These are phyloP conservation scores for Baccha elongata DNA, from an alignment of 2,888 invertebrate genomes.

Conservation along the genomic window DNA sequence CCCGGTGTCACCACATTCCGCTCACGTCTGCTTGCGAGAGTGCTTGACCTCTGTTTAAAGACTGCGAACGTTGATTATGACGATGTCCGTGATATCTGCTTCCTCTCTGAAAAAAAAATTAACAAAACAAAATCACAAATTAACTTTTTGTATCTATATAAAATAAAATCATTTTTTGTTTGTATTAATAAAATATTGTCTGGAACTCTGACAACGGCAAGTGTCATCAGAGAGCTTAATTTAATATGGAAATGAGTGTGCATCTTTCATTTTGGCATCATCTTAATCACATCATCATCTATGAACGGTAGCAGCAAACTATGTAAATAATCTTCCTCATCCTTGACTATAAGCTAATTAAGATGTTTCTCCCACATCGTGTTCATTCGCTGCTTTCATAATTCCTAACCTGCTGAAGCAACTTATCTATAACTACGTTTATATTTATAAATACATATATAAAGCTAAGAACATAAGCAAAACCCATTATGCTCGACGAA, in stretches of 20 bases:
- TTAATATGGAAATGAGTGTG: conserved; percentile 34
- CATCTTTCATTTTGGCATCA: conserved; percentile 42
- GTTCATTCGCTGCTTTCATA: conserved; percentile 39
- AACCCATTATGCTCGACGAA: conserved; percentile 47
- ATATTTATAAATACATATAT: not conserved
- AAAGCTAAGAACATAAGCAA: conserved; percentile 39
- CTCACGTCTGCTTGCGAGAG: conserved; percentile 86
- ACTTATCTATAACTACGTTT: not conserved
- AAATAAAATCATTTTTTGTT: not conserved
- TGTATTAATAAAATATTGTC: not conserved
- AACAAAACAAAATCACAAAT: not conserved
- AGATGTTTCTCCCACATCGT: conserved; percentile 36
- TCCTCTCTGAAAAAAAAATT: conserved; percentile 84
- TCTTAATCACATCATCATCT: conserved; percentile 60
- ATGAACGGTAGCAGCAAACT: conserved; percentile 48
- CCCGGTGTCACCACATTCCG: conserved; percentile 92
- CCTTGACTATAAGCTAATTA: conserved; percentile 61
- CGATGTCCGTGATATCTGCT: conserved; percentile 85
- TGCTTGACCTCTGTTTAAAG: conserved; percentile 89
- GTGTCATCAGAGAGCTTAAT: conserved; percentile 24
- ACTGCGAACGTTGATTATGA: conserved; percentile 89
- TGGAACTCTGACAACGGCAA: not conserved
- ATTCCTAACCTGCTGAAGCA: conserved; percentile 44
- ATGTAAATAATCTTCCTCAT: conserved; percentile 61
- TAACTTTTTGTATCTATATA: not conserved